Percentiles rank a stretch among this genome's conserved stretches.
phyloP scores from a whole-genome alignment of 2,113 vertebrate genomes.

The Mus spicilegus region DNA sequence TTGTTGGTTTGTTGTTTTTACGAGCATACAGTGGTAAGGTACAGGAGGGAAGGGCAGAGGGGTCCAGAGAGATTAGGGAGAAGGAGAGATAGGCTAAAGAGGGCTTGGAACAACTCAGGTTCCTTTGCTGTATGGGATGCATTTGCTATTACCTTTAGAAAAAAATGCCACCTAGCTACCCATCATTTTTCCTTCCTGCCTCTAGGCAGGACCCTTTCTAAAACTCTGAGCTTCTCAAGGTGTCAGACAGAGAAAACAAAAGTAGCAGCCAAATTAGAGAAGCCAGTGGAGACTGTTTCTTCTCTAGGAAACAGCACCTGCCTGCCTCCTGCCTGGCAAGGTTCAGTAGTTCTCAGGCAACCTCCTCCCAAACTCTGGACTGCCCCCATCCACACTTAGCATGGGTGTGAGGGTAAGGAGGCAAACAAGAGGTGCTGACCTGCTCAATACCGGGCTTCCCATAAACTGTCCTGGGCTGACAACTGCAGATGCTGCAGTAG shows the following conservation, averaged over 20 bases:
- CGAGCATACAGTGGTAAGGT: neutral
- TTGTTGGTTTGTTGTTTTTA: neutral
- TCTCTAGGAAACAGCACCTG: constrained; percentile 70
- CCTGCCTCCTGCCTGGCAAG: neutral
- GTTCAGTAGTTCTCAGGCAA: constrained; percentile 69
- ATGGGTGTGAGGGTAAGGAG: neutral
- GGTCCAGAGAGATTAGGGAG: neutral
- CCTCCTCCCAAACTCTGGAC: constrained; percentile 4
- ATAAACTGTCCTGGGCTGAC: neutral
- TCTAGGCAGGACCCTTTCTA: constrained; percentile 27
- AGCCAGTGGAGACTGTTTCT: constrained; percentile 66
- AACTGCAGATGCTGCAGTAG: neutral
- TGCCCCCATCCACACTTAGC: neutral
- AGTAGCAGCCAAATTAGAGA: constrained; percentile 75
- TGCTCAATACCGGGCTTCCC: neutral
- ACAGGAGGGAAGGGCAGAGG: neutral
- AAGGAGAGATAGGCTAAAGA: neutral
- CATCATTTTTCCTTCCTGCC: constrained; percentile 41
- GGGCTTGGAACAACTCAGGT: neutral
- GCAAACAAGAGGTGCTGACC: neutral
- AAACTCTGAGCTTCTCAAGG: neutral
- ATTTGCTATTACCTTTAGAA: neutral
- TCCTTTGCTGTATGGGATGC: neutral
- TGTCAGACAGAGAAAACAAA: constrained; percentile 59
- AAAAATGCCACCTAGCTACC: constrained; percentile 61